Base-by-base conservation (phyloP, 1,140 invertebrate species). In the Heliconius eleuchia region DNA sequence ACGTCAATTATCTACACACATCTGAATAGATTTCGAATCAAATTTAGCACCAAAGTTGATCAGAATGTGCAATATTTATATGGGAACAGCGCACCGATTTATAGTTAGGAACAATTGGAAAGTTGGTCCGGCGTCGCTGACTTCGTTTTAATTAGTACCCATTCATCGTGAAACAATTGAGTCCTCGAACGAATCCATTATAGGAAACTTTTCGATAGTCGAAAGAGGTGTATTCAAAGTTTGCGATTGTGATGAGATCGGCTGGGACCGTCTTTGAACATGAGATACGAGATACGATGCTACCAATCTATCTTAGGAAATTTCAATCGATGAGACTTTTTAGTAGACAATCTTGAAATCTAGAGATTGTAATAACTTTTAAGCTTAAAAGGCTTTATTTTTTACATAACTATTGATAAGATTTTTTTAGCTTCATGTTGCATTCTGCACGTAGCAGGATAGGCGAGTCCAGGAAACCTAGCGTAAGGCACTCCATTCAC, bases 71-170 rank as follows among this genome's bases (percentile, higher is more conserved):
- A 88, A 91, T 92, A 92, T 92, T 91, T 92, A 91, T 92, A 92
- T 91, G 89, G 87, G 87, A 85, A 83, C 81, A 80, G 85, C 78
- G 79, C 86, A 80, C 85, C 89, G 90, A 94, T 92, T 93, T 92
- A 92, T 92, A 91, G 90, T 92, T 87, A 78, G 86, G 86, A 88
- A 93, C 91, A 93, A 93, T 93, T 86, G 88, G 81, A 82, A 92
- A 94, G 84, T 93, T 91, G 87, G 89, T 89, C 91, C 87, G 83
- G 87, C 87, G 84, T 83, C 88, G 89, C 86, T 89, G 91, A 92
- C 91, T 92, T 91, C 90, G 88, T 94, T 94, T 92, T 94, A 94
- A 94, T 94, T 94, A 94, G 91, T 90, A 85, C 90, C 91, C 90
- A 94, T 94, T 94, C 92, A 92, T 92, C 88, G 89, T 83, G 82